A percentile compares a stretch with the other conserved stretches of the same genome.
These are phyloP conservation scores for Axinella damicornis DNA, from an alignment of 37 sponge, comb jelly and placozoan genomes.

Conservation along the genomic window DNA sequence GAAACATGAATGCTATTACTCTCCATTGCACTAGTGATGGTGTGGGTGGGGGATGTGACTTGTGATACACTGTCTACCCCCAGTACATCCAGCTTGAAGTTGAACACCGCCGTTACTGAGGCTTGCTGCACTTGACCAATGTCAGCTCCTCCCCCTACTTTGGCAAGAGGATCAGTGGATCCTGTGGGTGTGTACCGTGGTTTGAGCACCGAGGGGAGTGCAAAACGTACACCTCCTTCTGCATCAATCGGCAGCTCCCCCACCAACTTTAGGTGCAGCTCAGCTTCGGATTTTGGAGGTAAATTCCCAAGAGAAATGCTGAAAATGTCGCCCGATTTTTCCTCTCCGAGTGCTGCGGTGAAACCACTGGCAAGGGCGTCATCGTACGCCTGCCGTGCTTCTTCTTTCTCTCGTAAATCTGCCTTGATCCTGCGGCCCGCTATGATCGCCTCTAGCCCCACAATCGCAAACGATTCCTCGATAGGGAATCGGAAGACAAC, in stretches of 20 bases:
- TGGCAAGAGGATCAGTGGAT: conserved; percentile 4
- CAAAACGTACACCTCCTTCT: conserved; percentile 63
- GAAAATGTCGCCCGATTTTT: conserved; percentile 82
- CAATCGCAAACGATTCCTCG: conserved; percentile 79
- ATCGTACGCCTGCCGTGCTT: conserved; percentile 73
- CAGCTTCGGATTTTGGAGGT: conserved; percentile 65
- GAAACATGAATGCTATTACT: conserved; percentile 9
- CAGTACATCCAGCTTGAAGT: conserved; percentile 27
- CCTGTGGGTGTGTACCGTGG: conserved; percentile 64
- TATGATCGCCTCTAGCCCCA: conserved; percentile 69
- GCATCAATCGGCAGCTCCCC: conserved; percentile 63
- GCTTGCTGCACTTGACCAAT: neutral
- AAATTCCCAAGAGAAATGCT: conserved; percentile 82
- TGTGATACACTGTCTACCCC: conserved; percentile 9
- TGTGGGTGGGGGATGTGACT: conserved; percentile 72
- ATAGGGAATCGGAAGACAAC: conserved; percentile 80
- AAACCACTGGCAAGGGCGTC: conserved; percentile 78
- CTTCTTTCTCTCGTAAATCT: conserved; percentile 74
- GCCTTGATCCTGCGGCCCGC: conserved; percentile 72
- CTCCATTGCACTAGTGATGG: conserved; percentile 10
- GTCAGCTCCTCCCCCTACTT: neutral
- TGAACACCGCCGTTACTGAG: conserved; percentile 31
- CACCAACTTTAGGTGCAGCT: conserved; percentile 65
- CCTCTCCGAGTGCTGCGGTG: conserved; percentile 78
- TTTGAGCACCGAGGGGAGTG: conserved; percentile 63